Conservation (phyloP, 2,797 vertebrate genomes). For the Holocentrus rufus region DNA sequence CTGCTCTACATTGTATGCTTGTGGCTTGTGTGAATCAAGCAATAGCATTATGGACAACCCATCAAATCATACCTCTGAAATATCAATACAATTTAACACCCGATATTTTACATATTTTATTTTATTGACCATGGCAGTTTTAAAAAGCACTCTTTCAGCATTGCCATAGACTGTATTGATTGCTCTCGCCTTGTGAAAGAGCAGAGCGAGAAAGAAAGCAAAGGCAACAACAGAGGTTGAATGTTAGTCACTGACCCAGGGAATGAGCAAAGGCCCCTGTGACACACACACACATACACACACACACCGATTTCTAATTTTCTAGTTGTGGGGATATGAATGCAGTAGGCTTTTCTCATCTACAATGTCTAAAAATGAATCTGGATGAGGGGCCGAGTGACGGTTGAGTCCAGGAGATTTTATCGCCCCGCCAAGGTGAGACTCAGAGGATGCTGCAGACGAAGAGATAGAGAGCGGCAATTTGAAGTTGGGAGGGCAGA, state of each 20-base stretch:
- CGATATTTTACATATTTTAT: constrained; percentile 1
- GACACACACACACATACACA: not conserved
- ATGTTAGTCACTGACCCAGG: not conserved
- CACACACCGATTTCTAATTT: not conserved
- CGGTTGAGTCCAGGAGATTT: constrained; percentile 30
- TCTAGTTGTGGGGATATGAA: not conserved
- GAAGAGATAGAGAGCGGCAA: constrained; percentile 43
- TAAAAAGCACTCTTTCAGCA: not conserved
- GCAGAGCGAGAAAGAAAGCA: not conserved
- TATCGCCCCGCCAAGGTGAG: constrained; percentile 49
- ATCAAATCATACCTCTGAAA: not conserved
- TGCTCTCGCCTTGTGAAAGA: constrained; percentile 7
- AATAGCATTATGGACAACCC: not conserved
- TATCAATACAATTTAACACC: not conserved
- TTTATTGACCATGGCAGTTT: not conserved
- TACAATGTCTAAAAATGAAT: constrained; percentile 24
- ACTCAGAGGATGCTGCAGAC: constrained; percentile 35
- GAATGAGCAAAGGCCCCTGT: constrained; percentile 2
- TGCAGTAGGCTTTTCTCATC: constrained; percentile 1
- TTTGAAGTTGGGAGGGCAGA: constrained; percentile 51
- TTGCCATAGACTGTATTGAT: not conserved
- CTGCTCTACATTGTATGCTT: not conserved
- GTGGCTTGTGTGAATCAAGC: not conserved
- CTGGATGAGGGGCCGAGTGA: constrained; percentile 3
- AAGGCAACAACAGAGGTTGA: not conserved